A percentile compares a stretch with the other conserved stretches of the same genome.
Conservation (phyloP, 2,888 invertebrate species). For the Parnassius mnemosyne region DNA sequence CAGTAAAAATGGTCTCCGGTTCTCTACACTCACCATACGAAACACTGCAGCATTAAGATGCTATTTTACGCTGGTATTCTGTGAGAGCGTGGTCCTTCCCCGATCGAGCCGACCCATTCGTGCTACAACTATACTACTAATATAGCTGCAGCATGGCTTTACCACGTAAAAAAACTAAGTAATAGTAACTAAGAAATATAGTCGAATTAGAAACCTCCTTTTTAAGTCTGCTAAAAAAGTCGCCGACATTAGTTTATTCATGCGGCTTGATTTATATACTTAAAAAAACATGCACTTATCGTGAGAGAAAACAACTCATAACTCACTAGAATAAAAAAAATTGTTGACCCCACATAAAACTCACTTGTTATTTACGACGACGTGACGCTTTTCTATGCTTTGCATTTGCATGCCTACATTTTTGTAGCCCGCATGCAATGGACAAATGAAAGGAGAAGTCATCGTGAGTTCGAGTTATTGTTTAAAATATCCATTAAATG, state of each 20-base stretch:
- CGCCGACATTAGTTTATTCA: neutral
- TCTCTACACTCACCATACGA: too few relatives aligned
- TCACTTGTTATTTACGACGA: conserved; percentile 10
- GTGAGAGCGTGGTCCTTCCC: too few relatives aligned
- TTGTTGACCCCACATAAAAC: conserved; percentile 16
- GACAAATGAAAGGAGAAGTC: conserved; percentile 11
- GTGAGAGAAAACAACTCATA: conserved; percentile 7
- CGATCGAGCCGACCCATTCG: too few relatives aligned
- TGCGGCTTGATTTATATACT: neutral
- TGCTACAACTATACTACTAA: too few relatives aligned
- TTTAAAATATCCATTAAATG: neutral
- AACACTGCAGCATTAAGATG: too few relatives aligned
- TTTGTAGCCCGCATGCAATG: conserved; percentile 19
- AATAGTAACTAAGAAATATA: too few relatives aligned
- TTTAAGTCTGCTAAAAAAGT: too few relatives aligned
- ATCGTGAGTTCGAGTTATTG: conserved; percentile 14
- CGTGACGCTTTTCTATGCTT: conserved; percentile 14
- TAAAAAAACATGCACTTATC: neutral
- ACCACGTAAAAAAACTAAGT: too few relatives aligned
- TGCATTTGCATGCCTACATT: neutral
- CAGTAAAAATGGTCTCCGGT: too few relatives aligned
- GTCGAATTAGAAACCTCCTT: too few relatives aligned
- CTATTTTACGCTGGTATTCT: too few relatives aligned
- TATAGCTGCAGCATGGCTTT: too few relatives aligned
- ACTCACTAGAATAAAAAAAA: conserved; percentile 17